These are phyloP conservation scores for Malacosoma neustria DNA, from an alignment of 2,888 invertebrate genomes.

Conservation along the genomic window DNA sequence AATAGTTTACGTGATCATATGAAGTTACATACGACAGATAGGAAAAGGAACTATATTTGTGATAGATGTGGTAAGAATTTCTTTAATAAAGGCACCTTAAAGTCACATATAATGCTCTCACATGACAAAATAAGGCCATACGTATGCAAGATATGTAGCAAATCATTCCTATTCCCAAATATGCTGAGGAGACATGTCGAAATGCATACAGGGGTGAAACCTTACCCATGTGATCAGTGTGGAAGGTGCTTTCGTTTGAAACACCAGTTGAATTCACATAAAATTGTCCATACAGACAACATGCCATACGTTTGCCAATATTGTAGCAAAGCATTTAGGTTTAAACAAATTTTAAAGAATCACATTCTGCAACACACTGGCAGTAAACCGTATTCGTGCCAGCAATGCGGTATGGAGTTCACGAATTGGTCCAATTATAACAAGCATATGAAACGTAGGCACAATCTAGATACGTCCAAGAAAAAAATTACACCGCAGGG, in stretches of 20 bases:
- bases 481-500: constrained; percentile 73
- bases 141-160: constrained; percentile 56
- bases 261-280: constrained; percentile 82
- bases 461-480: constrained; percentile 69
- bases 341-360: constrained; percentile 83
- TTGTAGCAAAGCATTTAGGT: constrained; percentile 84
- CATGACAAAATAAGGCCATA: constrained; percentile 58
- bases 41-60: constrained; percentile 55
- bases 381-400: constrained; percentile 82
- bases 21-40: constrained; percentile 69
- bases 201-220: constrained; percentile 59
- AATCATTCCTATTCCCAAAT: constrained; percentile 54
- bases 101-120: constrained; percentile 56
- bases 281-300: constrained; percentile 84
- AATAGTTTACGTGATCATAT: constrained; percentile 35
- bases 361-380: constrained; percentile 83
- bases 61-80: constrained; percentile 64
- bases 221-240: constrained; percentile 59
- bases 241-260: constrained; percentile 74
- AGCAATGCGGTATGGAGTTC: constrained; percentile 81
- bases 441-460: constrained; percentile 86
- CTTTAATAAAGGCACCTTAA: constrained; percentile 57
- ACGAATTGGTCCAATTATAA: constrained; percentile 90
- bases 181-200: constrained; percentile 59
- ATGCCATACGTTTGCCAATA: constrained; percentile 86